Evolutionary conservation across 37 sponge, comb jelly and placozoan genomes (phyloP).

Genomic region (Spongia lamella): DNA sequence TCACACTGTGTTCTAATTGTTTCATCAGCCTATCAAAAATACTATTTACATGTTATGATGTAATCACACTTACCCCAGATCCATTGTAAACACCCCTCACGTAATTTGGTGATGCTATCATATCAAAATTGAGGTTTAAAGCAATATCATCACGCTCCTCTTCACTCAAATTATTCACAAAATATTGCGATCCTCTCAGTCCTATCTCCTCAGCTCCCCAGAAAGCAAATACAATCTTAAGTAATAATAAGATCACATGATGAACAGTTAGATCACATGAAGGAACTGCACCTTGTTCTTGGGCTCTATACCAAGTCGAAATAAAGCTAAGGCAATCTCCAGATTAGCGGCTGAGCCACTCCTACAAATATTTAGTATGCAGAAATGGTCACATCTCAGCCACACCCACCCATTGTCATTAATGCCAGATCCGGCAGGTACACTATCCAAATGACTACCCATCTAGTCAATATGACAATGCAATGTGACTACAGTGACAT

Average conservation of each 20-base stretch:
- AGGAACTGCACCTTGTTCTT: constrained; percentile 36
- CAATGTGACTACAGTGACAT: too few relatives aligned
- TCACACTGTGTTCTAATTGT: constrained; percentile 26
- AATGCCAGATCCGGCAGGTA: constrained; percentile 83
- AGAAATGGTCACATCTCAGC: too few relatives aligned
- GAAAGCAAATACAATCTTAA: constrained; percentile 74
- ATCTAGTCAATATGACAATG: too few relatives aligned
- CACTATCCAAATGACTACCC: constrained; percentile 85
- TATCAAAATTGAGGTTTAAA: constrained; percentile 79
- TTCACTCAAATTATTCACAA: constrained; percentile 38
- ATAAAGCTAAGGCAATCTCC: constrained; percentile 54
- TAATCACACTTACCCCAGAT: constrained; percentile 47
- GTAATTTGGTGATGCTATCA: constrained; percentile 84
- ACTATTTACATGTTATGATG: background rate
- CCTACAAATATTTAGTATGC: constrained; percentile 23
- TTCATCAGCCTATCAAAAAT: constrained; percentile 26
- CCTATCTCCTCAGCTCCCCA: constrained; percentile 90
- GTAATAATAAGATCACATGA: background rate
- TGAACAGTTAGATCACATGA: background rate
- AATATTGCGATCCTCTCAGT: constrained; percentile 68
- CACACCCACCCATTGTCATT: constrained; percentile 83
- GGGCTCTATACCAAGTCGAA: background rate
- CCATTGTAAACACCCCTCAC: constrained; percentile 81
- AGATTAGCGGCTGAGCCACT: constrained; percentile 81
- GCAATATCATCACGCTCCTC: constrained; percentile 36